Percentiles rank a stretch among this genome's conserved stretches.
Conservation (phyloP, 1,140 invertebrate genomes). For the Caenorhabditis brenneri region DNA sequence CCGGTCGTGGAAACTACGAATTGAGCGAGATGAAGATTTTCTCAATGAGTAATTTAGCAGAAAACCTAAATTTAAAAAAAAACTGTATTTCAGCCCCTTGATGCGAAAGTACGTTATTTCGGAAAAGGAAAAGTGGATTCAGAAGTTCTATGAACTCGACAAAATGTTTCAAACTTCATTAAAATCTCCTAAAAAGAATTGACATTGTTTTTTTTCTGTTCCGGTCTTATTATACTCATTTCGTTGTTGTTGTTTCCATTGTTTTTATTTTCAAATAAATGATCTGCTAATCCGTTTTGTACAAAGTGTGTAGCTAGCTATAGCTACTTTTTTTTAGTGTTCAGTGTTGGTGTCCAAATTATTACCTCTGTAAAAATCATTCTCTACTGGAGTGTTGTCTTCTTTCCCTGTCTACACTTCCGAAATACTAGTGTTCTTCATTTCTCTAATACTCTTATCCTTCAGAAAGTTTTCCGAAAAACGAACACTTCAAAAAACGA, state of each 20-base stretch:
- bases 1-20: slow-evolving; percentile 24
- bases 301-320: no score
- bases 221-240: no score
- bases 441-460: neutral
- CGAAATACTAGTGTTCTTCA: neutral
- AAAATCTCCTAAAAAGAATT: neutral
- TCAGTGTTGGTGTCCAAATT: no score
- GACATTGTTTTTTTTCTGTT: neutral
- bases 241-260: neutral
- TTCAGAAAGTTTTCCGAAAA: neutral
- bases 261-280: neutral
- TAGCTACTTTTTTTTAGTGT: no score
- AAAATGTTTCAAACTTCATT: neutral
- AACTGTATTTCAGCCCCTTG: neutral
- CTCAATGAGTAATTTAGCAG: neutral
- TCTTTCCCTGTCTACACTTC: neutral
- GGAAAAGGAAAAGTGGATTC: neutral
- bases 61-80: neutral
- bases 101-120: neutral
- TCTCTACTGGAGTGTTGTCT: neutral
- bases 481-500: no score
- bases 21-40: neutral
- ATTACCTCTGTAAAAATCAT: neutral
- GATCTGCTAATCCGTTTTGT: neutral
- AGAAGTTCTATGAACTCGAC: neutral